Percentiles rank a stretch among this genome's conserved stretches.
These are phyloP conservation scores for Drosophila bipectinata DNA, from an alignment of 1,140 invertebrate genomes.

Conservation along the genomic window DNA sequence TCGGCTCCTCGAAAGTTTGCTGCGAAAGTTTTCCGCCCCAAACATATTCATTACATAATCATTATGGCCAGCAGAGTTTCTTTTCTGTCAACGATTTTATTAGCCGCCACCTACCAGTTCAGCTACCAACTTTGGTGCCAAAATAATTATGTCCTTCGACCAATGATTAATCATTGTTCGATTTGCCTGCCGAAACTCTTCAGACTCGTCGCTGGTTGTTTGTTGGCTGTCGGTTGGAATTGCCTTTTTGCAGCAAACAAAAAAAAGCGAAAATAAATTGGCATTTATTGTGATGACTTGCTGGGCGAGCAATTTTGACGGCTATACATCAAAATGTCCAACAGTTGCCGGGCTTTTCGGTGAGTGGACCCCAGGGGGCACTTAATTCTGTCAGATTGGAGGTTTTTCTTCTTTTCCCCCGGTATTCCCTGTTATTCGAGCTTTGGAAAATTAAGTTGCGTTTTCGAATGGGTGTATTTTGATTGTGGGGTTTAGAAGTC, in stretches of 20 bases:
- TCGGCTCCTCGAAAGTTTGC: constrained; percentile 38
- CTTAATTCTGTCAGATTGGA: constrained; percentile 43
- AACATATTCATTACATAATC: constrained; percentile 77
- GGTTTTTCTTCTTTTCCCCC: constrained; percentile 20
- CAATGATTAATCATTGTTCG: constrained; percentile 72
- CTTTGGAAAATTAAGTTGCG: constrained; percentile 9
- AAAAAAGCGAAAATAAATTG: constrained; percentile 60
- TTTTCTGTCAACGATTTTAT: constrained; percentile 55
- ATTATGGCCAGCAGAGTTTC: constrained; percentile 48
- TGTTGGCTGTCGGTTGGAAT: constrained; percentile 1
- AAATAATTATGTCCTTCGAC: constrained; percentile 68
- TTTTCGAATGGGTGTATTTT: constrained; percentile 7
- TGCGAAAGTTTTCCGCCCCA: constrained; percentile 27
- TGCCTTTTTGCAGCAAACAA: constrained; percentile 1
- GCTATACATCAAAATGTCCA: constrained; percentile 53
- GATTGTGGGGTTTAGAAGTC: constrained; percentile 13
- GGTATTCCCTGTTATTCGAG: constrained; percentile 7
- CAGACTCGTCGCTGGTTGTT: neutral
- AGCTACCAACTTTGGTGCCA: constrained; percentile 17
- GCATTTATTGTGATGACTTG: constrained; percentile 63
- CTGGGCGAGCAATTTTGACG: constrained; percentile 29
- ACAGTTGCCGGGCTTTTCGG: constrained; percentile 41
- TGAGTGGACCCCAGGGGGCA: constrained; percentile 59
- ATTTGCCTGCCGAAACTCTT: constrained; percentile 39
- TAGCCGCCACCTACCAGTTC: constrained; percentile 28